Percentiles rank a stretch among this genome's conserved stretches.
These are phyloP conservation scores for Eueides isabella DNA, from an alignment of 1,140 invertebrate species.

Conservation along the genomic window DNA sequence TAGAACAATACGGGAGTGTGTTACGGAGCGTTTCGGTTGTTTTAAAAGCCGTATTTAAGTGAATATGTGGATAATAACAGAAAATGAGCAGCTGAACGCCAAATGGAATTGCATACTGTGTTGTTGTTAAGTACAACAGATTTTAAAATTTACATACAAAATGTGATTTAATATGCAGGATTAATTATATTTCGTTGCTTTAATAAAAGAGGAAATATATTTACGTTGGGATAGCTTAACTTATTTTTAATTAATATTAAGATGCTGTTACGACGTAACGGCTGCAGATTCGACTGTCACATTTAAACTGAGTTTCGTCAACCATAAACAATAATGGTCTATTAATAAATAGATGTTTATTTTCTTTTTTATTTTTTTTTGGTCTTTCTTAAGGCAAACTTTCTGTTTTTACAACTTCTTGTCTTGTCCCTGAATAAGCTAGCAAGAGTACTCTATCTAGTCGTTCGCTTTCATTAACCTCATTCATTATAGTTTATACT, in stretches of 20 bases:
- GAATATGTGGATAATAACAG: constrained; percentile 13
- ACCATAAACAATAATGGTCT: no score
- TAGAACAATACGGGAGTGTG: neutral
- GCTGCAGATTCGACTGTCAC: no score
- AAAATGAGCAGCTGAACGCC: neutral
- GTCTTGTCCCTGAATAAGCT: no score
- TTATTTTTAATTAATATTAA: neutral
- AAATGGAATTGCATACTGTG: neutral
- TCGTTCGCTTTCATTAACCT: no score
- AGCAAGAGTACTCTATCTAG: no score
- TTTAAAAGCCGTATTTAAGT: constrained; percentile 4
- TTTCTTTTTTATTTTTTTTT: no score
- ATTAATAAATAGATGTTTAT: no score
- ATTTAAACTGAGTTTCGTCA: no score
- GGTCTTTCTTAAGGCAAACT: no score
- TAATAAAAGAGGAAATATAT: neutral
- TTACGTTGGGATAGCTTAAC: neutral
- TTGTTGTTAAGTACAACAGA: neutral
- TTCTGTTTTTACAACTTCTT: no score
- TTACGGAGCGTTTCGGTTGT: neutral
- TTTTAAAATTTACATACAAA: constrained; percentile 8
- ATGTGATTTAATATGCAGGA: neutral
- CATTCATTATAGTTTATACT: no score
- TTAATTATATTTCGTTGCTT: neutral
- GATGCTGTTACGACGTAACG: neutral